phyloP scores from a whole-genome alignment of 2,797 vertebrate genomes.

The Pyrrhura leucotis region DNA sequence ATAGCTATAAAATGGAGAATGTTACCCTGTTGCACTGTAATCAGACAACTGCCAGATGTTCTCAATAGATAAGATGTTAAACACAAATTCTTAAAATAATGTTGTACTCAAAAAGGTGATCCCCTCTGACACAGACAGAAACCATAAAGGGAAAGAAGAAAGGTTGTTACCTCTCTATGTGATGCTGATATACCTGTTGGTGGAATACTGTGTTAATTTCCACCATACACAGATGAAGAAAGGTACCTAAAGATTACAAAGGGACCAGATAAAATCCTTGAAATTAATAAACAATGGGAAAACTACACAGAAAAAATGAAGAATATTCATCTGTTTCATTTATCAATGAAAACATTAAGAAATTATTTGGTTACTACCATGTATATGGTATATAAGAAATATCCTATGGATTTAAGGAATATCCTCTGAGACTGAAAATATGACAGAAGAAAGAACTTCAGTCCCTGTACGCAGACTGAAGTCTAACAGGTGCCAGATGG shows the following conservation, averaged over 20 bases:
- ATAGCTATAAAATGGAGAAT: neutral
- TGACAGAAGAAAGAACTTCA: neutral
- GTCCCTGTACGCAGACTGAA: neutral
- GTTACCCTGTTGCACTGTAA: neutral
- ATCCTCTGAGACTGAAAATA: neutral
- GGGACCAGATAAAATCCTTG: neutral
- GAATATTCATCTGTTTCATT: neutral
- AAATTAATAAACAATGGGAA: neutral
- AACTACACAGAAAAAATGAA: neutral
- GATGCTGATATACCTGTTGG: neutral
- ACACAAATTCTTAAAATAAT: neutral
- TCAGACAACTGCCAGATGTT: neutral
- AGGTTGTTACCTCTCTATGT: neutral
- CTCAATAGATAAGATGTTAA: neutral
- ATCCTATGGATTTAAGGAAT: neutral
- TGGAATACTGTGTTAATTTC: neutral
- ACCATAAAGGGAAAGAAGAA: neutral
- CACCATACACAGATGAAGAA: neutral
- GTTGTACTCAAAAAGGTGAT: neutral
- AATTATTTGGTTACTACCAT: neutral
- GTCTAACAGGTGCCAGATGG: neutral
- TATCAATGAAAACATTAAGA: neutral
- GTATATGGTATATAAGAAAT: neutral
- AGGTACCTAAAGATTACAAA: neutral
- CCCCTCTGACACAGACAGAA: neutral